Evolutionary conservation across 2,113 vertebrate genomes (phyloP).

Genomic region (Bufo bufo): DNA sequence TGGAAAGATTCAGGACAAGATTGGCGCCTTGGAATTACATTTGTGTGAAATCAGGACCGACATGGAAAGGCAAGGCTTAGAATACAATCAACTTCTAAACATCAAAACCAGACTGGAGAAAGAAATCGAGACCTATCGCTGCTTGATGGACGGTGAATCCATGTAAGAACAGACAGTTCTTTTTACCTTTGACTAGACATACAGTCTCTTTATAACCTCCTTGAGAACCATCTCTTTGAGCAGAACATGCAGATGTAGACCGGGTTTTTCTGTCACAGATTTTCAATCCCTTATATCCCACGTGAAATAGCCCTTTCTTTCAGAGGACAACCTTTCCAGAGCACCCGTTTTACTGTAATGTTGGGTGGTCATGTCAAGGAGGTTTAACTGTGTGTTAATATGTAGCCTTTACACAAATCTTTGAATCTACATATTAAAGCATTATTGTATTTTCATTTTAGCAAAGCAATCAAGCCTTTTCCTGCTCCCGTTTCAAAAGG

Average conservation of each 20-base stretch:
- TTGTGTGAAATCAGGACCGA: slow-evolving; percentile 73
- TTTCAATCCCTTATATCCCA: neutral
- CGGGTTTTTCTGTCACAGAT: neutral
- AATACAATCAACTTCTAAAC: slow-evolving; percentile 73
- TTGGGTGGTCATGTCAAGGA: neutral
- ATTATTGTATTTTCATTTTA: neutral
- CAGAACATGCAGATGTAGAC: no score
- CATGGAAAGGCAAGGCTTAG: slow-evolving; percentile 67
- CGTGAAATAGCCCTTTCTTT: no score
- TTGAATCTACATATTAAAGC: neutral
- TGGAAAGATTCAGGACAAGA: slow-evolving; percentile 75
- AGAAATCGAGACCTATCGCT: slow-evolving; percentile 79
- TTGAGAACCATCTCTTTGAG: no score
- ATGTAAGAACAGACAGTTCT: slow-evolving; percentile 65
- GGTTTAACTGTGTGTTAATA: neutral
- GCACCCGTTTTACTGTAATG: neutral
- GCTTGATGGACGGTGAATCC: slow-evolving; percentile 74
- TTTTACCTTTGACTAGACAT: neutral
- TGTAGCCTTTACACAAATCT: neutral
- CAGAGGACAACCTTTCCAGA: no score
- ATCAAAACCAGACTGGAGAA: slow-evolving; percentile 77
- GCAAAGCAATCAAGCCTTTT: neutral
- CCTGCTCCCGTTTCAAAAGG: neutral
- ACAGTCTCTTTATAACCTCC: no score
- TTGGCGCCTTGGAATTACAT: slow-evolving; percentile 79